Evolutionary conservation across 2,888 invertebrate species (phyloP).

Genomic region (Thumatha senex): DNA sequence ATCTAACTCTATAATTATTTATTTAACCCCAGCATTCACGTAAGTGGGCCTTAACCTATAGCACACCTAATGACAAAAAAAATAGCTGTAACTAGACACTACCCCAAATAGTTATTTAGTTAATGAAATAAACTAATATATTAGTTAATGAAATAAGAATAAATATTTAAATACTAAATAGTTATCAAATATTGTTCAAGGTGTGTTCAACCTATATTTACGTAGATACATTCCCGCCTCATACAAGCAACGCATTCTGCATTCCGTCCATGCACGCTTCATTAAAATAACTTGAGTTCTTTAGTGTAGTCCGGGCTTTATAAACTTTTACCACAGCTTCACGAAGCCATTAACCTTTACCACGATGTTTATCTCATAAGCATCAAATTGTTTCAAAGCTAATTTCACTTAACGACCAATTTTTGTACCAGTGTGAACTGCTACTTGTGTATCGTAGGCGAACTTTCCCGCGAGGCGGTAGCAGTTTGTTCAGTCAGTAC

Average conservation of each 20-base stretch:
- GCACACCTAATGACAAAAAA: too few relatives aligned
- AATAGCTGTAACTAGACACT: too few relatives aligned
- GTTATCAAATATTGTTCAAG: too few relatives aligned
- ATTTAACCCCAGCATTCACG: too few relatives aligned
- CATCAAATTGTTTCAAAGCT: constrained; percentile 31
- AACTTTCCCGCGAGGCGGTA: constrained; percentile 20
- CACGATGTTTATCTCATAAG: constrained; percentile 33
- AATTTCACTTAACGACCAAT: constrained; percentile 31
- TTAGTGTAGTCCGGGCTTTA: constrained; percentile 21
- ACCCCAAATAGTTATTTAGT: too few relatives aligned
- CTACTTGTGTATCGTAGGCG: constrained; percentile 16
- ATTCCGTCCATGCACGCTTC: neutral
- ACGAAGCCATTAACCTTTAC: constrained; percentile 38
- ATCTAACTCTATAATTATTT: too few relatives aligned
- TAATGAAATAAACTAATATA: too few relatives aligned
- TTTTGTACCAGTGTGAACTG: constrained; percentile 16
- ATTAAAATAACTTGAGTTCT: constrained; percentile 5
- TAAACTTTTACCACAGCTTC: constrained; percentile 20
- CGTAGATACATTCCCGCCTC: too few relatives aligned
- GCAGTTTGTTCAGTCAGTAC: constrained; percentile 10
- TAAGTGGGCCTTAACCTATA: too few relatives aligned
- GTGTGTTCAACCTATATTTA: too few relatives aligned
- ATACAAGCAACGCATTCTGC: neutral
- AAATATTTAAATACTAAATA: too few relatives aligned
- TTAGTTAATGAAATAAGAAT: too few relatives aligned